A percentile compares a stretch with the other conserved stretches of the same genome.
phyloP scores from a whole-genome alignment of 2,797 vertebrate species.

The Poecilia gillii region DNA sequence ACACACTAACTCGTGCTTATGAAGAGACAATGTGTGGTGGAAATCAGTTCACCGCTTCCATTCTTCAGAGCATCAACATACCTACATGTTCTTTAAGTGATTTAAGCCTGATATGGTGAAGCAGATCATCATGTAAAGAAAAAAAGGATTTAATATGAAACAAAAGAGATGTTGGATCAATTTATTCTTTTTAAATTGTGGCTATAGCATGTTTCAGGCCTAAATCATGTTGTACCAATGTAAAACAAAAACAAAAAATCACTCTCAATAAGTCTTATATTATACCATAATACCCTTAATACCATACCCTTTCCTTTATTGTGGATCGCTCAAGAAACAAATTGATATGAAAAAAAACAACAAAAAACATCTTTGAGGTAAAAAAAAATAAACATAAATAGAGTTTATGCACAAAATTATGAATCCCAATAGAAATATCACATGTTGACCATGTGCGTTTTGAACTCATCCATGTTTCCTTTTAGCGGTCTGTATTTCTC shows the following conservation, averaged over 20 bases:
- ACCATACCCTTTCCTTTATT: not conserved
- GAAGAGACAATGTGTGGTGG: not conserved
- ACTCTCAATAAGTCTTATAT: not conserved
- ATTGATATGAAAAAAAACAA: not conserved
- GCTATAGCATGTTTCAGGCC: not conserved
- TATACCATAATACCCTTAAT: not conserved
- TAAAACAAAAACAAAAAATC: not conserved
- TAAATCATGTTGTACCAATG: not conserved
- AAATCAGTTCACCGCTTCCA: not conserved
- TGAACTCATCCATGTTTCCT: not conserved
- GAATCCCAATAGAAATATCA: not conserved
- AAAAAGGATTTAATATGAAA: not conserved
- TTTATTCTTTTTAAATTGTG: conserved; percentile 1
- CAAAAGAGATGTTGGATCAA: not conserved
- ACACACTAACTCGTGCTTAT: not conserved
- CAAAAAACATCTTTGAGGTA: no score
- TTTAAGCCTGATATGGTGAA: not conserved
- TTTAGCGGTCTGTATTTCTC: not conserved
- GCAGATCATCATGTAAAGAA: conserved; percentile 19
- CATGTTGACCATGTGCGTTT: not conserved
- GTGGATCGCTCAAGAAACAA: not conserved
- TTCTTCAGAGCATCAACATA: not conserved
- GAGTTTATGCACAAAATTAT: not conserved
- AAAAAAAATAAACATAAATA: no score
- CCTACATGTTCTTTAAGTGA: not conserved